Evolutionary conservation across 2,113 vertebrate genomes (phyloP).

Genomic region (Pterophyllum scalare): DNA sequence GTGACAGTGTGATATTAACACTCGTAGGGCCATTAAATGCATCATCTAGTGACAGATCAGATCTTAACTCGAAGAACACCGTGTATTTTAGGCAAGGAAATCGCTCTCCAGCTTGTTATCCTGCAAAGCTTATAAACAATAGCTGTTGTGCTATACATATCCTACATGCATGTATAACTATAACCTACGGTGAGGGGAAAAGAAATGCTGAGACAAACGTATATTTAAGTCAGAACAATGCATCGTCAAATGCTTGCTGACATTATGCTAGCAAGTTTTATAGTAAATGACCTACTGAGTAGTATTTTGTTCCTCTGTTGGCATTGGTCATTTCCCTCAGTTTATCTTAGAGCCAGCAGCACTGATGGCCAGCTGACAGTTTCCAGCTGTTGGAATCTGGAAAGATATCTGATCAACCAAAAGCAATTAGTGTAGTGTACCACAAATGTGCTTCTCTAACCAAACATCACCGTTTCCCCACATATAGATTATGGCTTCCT

Average conservation of each 20-base stretch:
- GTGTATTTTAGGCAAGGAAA: neutral
- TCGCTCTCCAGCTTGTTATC: neutral
- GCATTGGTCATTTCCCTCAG: neutral
- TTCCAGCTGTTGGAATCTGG: conserved; percentile 27
- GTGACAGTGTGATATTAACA: conserved; percentile 6
- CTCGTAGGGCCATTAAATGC: neutral
- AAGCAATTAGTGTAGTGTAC: conserved; percentile 10
- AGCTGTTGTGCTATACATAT: neutral
- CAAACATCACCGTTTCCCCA: neutral
- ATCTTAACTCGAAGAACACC: neutral
- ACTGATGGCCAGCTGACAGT: conserved; percentile 22
- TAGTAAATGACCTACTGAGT: neutral
- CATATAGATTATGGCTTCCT: neutral
- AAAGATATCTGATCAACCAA: conserved; percentile 22
- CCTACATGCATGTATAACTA: too few relatives aligned
- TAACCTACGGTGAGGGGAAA: neutral
- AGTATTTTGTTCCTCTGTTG: conserved; percentile 27
- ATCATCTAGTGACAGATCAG: neutral
- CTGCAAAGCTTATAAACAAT: neutral
- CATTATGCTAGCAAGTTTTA: neutral
- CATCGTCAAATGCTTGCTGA: neutral
- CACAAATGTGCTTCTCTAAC: neutral
- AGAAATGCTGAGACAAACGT: neutral
- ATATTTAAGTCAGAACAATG: neutral
- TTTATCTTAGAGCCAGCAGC: conserved; percentile 30